Conservation (phyloP, 2,797 vertebrate genomes). For the Okamejei kenojei region DNA sequence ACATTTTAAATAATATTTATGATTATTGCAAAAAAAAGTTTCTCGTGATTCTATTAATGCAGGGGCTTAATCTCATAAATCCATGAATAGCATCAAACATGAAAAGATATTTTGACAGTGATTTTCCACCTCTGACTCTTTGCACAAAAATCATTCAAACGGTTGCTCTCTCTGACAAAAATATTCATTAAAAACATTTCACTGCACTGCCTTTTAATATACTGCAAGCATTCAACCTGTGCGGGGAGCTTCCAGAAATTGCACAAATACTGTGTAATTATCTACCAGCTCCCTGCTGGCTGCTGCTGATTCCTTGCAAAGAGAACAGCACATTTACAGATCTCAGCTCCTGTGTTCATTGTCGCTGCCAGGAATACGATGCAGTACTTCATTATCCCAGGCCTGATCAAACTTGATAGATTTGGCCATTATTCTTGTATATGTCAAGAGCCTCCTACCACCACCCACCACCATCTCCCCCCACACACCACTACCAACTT, state of each 20-base stretch:
- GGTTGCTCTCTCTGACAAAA: conserved; percentile 76
- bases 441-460: conserved; percentile 65
- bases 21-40: not conserved
- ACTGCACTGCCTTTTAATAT: conserved; percentile 74
- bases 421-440: conserved; percentile 82
- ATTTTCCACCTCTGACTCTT: conserved; percentile 62
- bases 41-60: conserved; percentile 21
- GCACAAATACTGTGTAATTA: conserved; percentile 97
- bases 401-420: conserved; percentile 87
- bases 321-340: conserved; percentile 68
- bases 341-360: conserved; percentile 72
- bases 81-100: conserved; percentile 59
- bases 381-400: conserved; percentile 80
- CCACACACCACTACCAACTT: not conserved
- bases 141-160: conserved; percentile 67
- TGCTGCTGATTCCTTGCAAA: conserved; percentile 79
- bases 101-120: conserved; percentile 74
- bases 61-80: conserved; percentile 47
- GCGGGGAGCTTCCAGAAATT: conserved; percentile 77
- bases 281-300: conserved; percentile 81
- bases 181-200: conserved; percentile 89
- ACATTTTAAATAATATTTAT: conserved; percentile 23
- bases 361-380: conserved; percentile 75
- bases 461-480: conserved; percentile 39
- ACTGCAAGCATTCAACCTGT: conserved; percentile 69